Evolutionary conservation across 1,140 invertebrate genomes (phyloP).

Genomic region (Anoplolepis gracilipes): DNA sequence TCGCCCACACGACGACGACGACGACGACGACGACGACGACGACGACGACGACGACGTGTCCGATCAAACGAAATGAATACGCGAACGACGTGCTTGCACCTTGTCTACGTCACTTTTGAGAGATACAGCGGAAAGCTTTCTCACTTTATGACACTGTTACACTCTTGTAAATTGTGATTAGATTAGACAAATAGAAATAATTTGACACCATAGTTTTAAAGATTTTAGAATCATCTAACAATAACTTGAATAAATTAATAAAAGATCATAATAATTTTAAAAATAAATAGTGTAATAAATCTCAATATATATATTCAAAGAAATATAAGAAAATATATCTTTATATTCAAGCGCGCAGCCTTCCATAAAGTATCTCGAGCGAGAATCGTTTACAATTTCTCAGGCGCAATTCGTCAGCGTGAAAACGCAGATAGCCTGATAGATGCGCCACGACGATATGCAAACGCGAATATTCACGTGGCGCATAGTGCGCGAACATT

Average conservation of each 20-base stretch:
- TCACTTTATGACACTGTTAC: not conserved
- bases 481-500: constrained; percentile 46
- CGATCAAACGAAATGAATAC: constrained; percentile 50
- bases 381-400: constrained; percentile 50
- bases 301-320: not conserved
- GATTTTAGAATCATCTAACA: not conserved
- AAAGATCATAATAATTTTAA: not conserved
- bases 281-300: not conserved
- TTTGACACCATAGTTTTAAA: not conserved
- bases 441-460: constrained; percentile 64
- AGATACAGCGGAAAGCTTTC: not conserved
- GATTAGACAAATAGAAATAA: not conserved
- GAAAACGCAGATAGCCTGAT: constrained; percentile 62
- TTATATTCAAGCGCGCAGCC: constrained; percentile 3
- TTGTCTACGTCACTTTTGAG: constrained; percentile 6
- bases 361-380: constrained; percentile 22
- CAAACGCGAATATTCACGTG: constrained; percentile 58
- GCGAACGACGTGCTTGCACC: constrained; percentile 20
- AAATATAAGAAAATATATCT: not conserved
- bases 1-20: constrained; percentile 38
- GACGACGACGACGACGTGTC: constrained; percentile 37
- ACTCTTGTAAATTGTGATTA: constrained; percentile 1
- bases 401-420: constrained; percentile 53
- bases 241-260: not conserved
- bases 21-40: too few species aligned